These are phyloP conservation scores for Oscheius onirici DNA, from an alignment of 2,888 invertebrate species.

Conservation along the genomic window DNA sequence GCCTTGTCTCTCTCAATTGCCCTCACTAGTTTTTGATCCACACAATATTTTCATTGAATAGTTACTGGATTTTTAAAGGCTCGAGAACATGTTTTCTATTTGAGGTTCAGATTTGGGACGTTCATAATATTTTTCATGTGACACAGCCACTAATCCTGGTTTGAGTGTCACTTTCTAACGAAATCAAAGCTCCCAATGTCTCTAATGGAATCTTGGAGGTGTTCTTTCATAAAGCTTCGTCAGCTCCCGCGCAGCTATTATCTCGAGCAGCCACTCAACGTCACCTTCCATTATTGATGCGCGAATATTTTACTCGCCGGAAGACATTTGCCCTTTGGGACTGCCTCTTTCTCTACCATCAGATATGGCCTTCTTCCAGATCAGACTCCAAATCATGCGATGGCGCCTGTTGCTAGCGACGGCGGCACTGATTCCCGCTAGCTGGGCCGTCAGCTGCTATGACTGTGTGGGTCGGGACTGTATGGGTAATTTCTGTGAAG, in stretches of 20 bases:
- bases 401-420: slow-evolving; percentile 16
- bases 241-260: slow-evolving; percentile 12
- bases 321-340: slow-evolving; percentile 2
- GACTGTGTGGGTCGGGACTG: slow-evolving; percentile 55
- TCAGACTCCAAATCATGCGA: neutral
- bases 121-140: too few species aligned
- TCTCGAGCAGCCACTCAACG: slow-evolving; percentile 29
- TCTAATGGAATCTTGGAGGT: neutral
- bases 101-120: too few species aligned
- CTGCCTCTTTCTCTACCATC: neutral
- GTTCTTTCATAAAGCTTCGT: slow-evolving; percentile 1
- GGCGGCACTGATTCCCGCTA: neutral
- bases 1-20: too few species aligned
- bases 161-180: too few species aligned
- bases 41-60: too few species aligned
- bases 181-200: too few species aligned
- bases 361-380: neutral
- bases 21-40: too few species aligned
- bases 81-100: too few species aligned
- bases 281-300: slow-evolving; percentile 31
- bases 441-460: slow-evolving; percentile 58
- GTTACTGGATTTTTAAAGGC: too few species aligned
- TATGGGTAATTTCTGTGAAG: slow-evolving; percentile 36
- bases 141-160: too few species aligned
- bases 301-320: slow-evolving; percentile 19